A percentile compares a stretch with the other conserved stretches of the same genome.
phyloP scores from a whole-genome alignment of 2,797 vertebrate species.

The Varecia variegata region DNA sequence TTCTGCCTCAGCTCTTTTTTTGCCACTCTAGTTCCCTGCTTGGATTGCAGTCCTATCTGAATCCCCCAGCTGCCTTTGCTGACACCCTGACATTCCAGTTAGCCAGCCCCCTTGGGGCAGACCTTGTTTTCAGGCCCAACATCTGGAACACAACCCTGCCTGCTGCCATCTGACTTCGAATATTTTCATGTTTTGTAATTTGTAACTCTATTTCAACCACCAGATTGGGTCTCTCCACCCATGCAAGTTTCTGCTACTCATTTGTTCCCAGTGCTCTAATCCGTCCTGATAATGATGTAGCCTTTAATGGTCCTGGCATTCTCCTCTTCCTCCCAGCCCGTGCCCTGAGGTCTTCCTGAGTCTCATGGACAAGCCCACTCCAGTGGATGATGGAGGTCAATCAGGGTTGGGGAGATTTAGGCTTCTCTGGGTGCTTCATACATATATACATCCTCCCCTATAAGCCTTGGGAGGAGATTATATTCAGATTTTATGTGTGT shows the following conservation, averaged over 20 bases:
- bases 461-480: not conserved
- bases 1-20: not conserved
- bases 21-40: not conserved
- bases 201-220: not conserved
- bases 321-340: not conserved
- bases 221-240: not conserved
- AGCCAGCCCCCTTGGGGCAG: not conserved
- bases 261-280: not conserved
- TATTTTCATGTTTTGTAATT: not conserved
- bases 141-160: not conserved
- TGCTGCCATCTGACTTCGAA: not conserved
- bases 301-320: not conserved
- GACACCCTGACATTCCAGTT: not conserved
- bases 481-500: not conserved
- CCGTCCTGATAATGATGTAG: too few species aligned
- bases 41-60: not conserved
- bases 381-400: not conserved
- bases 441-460: not conserved
- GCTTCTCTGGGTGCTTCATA: not conserved
- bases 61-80: not conserved
- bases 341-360: not conserved
- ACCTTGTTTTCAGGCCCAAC: not conserved
- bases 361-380: not conserved
- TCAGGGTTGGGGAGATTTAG: not conserved
- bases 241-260: not conserved